Percentiles rank a stretch among this genome's conserved stretches.
Evolutionary conservation across 2,888 invertebrate species (phyloP).

Genomic region (Synanthedon andrenaeformis): DNA sequence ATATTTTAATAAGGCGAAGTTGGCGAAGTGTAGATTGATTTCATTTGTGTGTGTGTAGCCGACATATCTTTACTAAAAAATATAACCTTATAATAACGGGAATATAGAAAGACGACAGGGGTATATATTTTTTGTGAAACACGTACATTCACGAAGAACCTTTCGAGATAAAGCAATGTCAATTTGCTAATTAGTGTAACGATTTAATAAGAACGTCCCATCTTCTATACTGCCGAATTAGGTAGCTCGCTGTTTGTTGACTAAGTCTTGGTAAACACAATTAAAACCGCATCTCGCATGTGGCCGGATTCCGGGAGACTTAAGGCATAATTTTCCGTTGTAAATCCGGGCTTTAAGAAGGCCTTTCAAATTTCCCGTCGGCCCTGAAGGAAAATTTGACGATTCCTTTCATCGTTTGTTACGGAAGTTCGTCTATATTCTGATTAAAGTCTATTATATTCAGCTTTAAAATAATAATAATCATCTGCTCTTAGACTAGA

Average conservation of each 20-base stretch:
- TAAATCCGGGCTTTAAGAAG: constrained; percentile 44
- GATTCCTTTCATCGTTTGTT: constrained; percentile 13
- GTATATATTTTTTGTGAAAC: too few relatives aligned
- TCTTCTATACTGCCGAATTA: constrained; percentile 31
- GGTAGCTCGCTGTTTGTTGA: constrained; percentile 45
- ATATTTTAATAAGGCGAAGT: too few relatives aligned
- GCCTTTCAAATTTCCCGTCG: constrained; percentile 34
- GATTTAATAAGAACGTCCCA: constrained; percentile 24
- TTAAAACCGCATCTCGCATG: constrained; percentile 55
- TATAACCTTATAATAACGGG: too few relatives aligned
- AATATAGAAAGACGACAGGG: too few relatives aligned
- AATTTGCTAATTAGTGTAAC: background rate
- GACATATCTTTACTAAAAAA: too few relatives aligned
- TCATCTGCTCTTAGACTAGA: too few relatives aligned
- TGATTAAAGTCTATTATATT: constrained; percentile 7
- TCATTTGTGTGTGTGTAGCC: too few relatives aligned
- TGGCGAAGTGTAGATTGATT: too few relatives aligned
- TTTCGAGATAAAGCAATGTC: too few relatives aligned
- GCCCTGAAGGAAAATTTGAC: constrained; percentile 35
- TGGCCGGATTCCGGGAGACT: constrained; percentile 45
- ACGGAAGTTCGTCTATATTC: constrained; percentile 8
- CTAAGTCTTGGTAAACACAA: constrained; percentile 56
- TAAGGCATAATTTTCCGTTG: constrained; percentile 48
- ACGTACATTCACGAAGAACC: too few relatives aligned
- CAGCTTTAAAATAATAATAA: too few relatives aligned